Evolutionary conservation across 2,888 invertebrate genomes (phyloP), one percentile per base, ranked within the genome.

Genomic region (Chrysodeixis includens): DNA sequence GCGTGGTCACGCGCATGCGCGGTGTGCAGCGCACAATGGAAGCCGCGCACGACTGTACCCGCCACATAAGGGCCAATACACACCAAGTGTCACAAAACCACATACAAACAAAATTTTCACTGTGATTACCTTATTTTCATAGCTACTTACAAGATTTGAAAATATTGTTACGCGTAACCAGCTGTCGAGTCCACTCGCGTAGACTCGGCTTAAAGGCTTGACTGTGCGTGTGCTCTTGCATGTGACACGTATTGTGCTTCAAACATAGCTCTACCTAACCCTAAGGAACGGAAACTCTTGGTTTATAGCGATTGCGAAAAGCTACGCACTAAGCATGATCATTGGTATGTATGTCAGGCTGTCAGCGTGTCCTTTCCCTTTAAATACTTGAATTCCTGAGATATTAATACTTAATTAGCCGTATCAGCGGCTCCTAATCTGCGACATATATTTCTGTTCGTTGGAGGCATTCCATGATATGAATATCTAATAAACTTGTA

Each of bases 301-400:
- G 59, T 52, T 55, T 66, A 57, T 55, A 56, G 54, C 46, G 46
- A 52, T 67, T 67, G 61, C 56, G 61, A 62, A 67, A 74, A 62
- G 30, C 61, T 51, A 66, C 57, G 66, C 76, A 44, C 32, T 53
- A 51, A 51, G 58, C 56, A 66, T 70, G 67, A 63, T 66, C 55
- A 51, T 64, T 69, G 78, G 73, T 66, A 81, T 79, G 56, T 78
- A 71, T 75, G 81, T 75, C 78, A 68, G 30, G 8, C 46, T 46
- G 63, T 49, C 55, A 51, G 56, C 61, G 32, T 44, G 59, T 56
- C 74, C 74, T 75, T 80, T 79, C 71, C 66, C 62, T 80, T 60
- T 66, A 66, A 62, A 66, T 32, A 62, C 64, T 62, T 56, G 51
- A 62, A 74, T 68, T 69, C 68, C 65, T 61, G 61, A 18, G 61